A percentile compares a stretch with the other conserved stretches of the same genome.
Conservation (phyloP, 2,888 invertebrate genomes). For the Sclerodermus sp. region DNA sequence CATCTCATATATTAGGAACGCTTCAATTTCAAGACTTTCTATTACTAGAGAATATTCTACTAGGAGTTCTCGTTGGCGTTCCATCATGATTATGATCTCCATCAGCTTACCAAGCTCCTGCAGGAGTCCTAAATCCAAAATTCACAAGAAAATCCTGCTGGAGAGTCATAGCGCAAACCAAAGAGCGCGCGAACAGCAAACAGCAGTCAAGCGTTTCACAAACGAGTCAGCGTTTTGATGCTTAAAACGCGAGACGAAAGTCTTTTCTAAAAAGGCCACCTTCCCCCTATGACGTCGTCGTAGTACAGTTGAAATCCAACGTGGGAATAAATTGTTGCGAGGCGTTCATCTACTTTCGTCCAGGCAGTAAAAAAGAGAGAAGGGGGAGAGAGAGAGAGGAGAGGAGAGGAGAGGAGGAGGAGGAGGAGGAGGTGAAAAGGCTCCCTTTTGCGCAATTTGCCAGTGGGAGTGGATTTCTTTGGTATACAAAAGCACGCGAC, state of each 20-base stretch:
- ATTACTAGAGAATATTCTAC: too few species aligned
- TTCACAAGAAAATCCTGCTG: too few species aligned
- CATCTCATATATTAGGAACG: too few species aligned
- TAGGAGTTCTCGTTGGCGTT: too few species aligned
- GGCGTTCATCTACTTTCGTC: constrained; percentile 10
- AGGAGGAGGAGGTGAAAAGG: constrained; percentile 15
- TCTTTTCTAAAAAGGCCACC: too few species aligned
- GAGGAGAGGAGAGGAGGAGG: not conserved
- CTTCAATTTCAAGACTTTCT: too few species aligned
- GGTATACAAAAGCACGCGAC: constrained; percentile 23
- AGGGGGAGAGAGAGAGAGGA: not conserved
- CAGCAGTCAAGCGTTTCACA: constrained; percentile 19
- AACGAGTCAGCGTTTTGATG: constrained; percentile 7
- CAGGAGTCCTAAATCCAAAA: too few species aligned
- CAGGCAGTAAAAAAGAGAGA: not conserved
- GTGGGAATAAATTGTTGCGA: constrained; percentile 35
- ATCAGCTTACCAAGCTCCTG: too few species aligned
- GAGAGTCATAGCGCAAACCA: constrained; percentile 6
- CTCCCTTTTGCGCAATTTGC: constrained; percentile 25
- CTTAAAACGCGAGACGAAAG: too few species aligned
- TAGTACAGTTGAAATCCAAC: constrained; percentile 22
- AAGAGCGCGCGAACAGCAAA: constrained; percentile 11
- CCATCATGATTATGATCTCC: too few species aligned
- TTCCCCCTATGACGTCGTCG: too few species aligned
- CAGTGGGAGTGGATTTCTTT: constrained; percentile 21